Evolutionary conservation across 2,797 vertebrate genomes (phyloP), one percentile per base, ranked within the genome.

Genomic region (Melanotaenia trifasciata): DNA sequence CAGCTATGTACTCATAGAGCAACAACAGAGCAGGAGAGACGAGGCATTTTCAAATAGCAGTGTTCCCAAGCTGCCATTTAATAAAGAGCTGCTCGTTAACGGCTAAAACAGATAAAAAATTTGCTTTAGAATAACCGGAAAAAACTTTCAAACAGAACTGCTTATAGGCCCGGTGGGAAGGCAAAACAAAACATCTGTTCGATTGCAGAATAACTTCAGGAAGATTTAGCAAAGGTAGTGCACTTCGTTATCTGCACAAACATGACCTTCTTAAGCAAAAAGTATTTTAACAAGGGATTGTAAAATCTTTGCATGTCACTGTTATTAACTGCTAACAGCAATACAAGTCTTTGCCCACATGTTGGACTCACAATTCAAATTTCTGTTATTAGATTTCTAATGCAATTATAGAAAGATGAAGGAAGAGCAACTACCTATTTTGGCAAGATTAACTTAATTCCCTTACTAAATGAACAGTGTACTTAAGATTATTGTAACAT

Each of bases 381-480:
- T 26, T 26, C 12, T 26, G 18, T 54, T 26, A 1, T 13, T 5
- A 5, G 13, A 16, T 56, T 7, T n/a, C 20, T 11, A 10, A 51
- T 51, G n/a, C 18, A 50, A 18, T 24, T 24, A 50, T n/a, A 4
- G 8, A 51, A n/a, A 22, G n/a, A 10, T 51, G n/a, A 51, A 18
- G 13, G 5, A 38, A 40, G 14, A 14, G 26, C 24, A 28, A 28
- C 60, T 43, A n/a, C 18, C 4, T 43, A 43, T 13, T 40, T 40
- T 43, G 40, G 40, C 38, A 35, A 53, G 13, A 68, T 6, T n/a
- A 22, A 66, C 33, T 64, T 56, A 7, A 28, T 60, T 57, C 22
- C 24, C 63, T 57, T 33, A 40, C 59, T 74, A 66, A 80, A 61
- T 67, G 65, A 80, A 64, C 35, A 72, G 69, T 59, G 11, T 58